Evolutionary conservation across 2,797 vertebrate genomes (phyloP), one percentile per base, ranked within the genome.

Genomic region (Enoplosus armatus): DNA sequence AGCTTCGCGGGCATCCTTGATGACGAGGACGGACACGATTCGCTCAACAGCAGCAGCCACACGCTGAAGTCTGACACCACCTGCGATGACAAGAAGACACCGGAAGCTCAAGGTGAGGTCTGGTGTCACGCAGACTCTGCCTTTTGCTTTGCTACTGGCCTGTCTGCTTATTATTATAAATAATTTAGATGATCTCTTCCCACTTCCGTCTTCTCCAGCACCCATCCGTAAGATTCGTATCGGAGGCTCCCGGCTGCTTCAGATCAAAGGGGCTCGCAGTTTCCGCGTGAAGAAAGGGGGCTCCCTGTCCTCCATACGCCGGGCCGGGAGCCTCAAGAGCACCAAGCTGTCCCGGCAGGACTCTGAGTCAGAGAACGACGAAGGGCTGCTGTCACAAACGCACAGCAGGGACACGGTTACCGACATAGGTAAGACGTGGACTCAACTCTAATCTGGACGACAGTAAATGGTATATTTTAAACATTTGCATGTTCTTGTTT

Each of bases 241-340:
- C 83, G 98, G 97, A 93, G 98, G 98, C 87, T 98, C 98, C 72
- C 96, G 98, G 79, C 95, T 99, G 95, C 97, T 99, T 86, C 98
- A 99, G 95, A 99, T 99, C 91, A 99, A 99, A 96, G 98, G 98
- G 75, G 98, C 98, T 31, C 96, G 97, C 88, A 99, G 98, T 93
- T 99, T 99, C 95, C 96, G 97, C 41, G 96, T 99, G 76, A 99
- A 99, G 95, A 99, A 99, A 92, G 98, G 98, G 41, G 98, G 98
- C 88, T 99, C 98, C 39, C 94, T 99, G 93, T 99, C 98, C 24
- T 99, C 98, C 82, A 98, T 99, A 87, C 98, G 97, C 86, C 95
- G 97, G 73, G 98, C 98, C 43, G 98, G 98, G 85, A 99, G 98
- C 95, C 96, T 99, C 92, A 99, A 99, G 95, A 99, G 98, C 96